phyloP scores from a whole-genome alignment of 2,113 vertebrate species.

The Athene cunicularia region DNA sequence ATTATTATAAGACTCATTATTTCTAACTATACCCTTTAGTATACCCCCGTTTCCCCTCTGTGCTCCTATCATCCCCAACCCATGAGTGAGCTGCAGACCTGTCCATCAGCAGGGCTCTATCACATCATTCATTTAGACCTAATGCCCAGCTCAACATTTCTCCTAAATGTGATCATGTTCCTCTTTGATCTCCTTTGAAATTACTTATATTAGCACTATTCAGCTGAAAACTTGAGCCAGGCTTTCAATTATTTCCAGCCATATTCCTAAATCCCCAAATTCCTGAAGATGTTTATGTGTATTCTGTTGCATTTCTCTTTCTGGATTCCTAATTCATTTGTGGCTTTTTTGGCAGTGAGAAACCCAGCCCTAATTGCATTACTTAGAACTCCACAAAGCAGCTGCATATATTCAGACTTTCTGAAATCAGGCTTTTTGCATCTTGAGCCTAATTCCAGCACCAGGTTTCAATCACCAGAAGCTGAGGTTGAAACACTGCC shows the following conservation, averaged over 20 bases:
- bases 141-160: neutral
- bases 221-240: neutral
- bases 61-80: neutral
- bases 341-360: neutral
- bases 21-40: neutral
- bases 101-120: neutral
- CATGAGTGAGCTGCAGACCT: neutral
- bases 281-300: neutral
- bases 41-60: neutral
- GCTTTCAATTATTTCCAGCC: neutral
- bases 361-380: conserved; percentile 7
- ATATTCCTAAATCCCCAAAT: neutral
- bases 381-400: conserved; percentile 26
- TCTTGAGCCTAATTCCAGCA: conserved; percentile 29
- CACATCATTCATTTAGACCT: neutral
- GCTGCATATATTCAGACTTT: conserved; percentile 13
- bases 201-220: neutral
- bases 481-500: conserved; percentile 33
- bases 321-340: neutral
- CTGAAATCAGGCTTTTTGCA: conserved; percentile 38
- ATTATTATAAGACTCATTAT: neutral
- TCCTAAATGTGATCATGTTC: neutral
- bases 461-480: conserved; percentile 38
- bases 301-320: neutral
- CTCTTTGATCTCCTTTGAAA: neutral